These are phyloP conservation scores for Lordiphosa fenestrarum DNA, from an alignment of 2,888 invertebrate species.

Conservation along the genomic window DNA sequence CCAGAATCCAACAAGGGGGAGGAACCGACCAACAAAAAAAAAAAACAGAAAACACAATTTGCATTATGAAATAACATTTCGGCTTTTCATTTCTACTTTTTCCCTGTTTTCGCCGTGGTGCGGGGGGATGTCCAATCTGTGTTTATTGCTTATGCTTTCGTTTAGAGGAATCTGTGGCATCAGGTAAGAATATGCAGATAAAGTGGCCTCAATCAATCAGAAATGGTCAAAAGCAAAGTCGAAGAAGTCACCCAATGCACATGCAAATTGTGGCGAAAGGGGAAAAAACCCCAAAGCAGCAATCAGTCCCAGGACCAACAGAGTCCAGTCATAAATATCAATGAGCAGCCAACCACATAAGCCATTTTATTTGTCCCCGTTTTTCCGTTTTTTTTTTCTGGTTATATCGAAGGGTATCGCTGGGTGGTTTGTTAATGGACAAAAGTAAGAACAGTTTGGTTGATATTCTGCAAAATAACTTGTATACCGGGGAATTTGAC, in stretches of 20 bases:
- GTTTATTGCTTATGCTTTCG: constrained; percentile 36
- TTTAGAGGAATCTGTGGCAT: not conserved
- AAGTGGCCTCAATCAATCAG: constrained; percentile 30
- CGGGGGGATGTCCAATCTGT: constrained; percentile 35
- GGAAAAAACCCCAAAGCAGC: not conserved
- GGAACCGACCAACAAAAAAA: not conserved
- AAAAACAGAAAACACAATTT: constrained; percentile 52
- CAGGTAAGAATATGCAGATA: not conserved
- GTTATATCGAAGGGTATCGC: too few species aligned
- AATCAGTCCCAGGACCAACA: constrained; percentile 18
- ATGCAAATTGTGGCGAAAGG: constrained; percentile 8
- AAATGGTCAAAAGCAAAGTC: constrained; percentile 11
- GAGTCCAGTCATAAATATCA: constrained; percentile 66
- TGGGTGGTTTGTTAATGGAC: too few species aligned
- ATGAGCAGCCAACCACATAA: constrained; percentile 35
- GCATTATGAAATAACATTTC: constrained; percentile 71
- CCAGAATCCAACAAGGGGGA: constrained; percentile 3
- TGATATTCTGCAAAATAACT: too few species aligned
- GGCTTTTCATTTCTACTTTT: constrained; percentile 23
- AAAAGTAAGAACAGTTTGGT: too few species aligned
- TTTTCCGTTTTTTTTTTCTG: constrained; percentile 2
- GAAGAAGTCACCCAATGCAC: constrained; percentile 2
- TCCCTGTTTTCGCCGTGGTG: constrained; percentile 9
- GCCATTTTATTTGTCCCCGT: constrained; percentile 6
- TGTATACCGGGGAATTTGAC: too few species aligned